A percentile compares a stretch with the other conserved stretches of the same genome.
Evolutionary conservation across 2,797 vertebrate species (phyloP).

Genomic region (Aldrovandia affinis): DNA sequence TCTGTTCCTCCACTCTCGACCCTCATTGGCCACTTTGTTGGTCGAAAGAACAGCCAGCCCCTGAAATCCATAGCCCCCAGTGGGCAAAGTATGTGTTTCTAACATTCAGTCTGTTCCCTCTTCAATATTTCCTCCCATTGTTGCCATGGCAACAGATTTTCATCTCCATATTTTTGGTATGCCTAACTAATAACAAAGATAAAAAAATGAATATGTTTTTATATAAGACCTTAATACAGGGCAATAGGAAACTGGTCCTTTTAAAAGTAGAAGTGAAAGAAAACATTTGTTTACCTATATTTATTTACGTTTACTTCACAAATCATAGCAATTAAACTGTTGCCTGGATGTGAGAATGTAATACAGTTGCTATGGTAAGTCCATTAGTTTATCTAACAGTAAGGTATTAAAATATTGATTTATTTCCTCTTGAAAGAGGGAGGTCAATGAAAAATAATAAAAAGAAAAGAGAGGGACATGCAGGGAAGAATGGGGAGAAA

Average conservation of each 20-base stretch:
- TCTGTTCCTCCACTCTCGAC: conserved; percentile 35
- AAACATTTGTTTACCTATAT: not conserved
- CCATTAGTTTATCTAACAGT: no score
- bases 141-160: conserved; percentile 46
- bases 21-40: conserved; percentile 47
- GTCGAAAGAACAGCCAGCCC: conserved; percentile 1
- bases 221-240: not conserved
- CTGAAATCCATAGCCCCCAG: conserved; percentile 16
- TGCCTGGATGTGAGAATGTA: no score
- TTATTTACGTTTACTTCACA: not conserved
- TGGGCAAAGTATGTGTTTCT: conserved; percentile 18
- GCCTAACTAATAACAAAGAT: not conserved
- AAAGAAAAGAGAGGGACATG: no score
- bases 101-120: conserved; percentile 36
- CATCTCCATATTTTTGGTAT: conserved; percentile 13
- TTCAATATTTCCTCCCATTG: conserved; percentile 12
- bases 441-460: no score
- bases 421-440: no score
- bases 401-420: no score
- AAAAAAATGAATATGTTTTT: not conserved
- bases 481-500: no score
- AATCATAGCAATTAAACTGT: no score
- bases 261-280: conserved; percentile 10
- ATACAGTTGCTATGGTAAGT: no score
- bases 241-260: not conserved